Evolutionary conservation across 2,797 vertebrate genomes (phyloP).

Genomic region (Linurgus olivaceus): DNA sequence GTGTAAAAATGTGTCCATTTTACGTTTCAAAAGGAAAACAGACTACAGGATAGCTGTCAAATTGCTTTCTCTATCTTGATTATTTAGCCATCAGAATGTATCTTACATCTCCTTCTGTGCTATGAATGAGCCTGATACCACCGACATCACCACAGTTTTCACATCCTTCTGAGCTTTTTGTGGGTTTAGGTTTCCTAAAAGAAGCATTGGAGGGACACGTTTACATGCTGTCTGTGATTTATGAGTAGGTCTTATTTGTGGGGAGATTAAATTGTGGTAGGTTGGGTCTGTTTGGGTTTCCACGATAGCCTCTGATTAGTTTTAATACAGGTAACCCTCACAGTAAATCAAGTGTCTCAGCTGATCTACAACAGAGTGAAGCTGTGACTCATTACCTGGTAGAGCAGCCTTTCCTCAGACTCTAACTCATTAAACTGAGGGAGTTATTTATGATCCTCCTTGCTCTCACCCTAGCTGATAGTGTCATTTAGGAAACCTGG

Average conservation of each 20-base stretch:
- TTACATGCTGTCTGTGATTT: conserved; percentile 23
- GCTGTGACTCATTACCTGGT: conserved; percentile 40
- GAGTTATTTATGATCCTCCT: conserved; percentile 6
- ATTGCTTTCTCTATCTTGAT: not conserved
- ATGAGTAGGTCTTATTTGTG: conserved; percentile 22
- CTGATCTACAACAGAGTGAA: not conserved
- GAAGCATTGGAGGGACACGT: not conserved
- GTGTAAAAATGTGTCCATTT: not conserved
- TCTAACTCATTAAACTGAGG: conserved; percentile 1
- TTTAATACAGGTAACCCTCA: conserved; percentile 8
- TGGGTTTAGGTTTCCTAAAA: not conserved
- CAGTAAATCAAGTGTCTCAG: conserved; percentile 33
- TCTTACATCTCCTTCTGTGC: not conserved
- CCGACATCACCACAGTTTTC: not conserved
- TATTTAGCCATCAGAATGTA: conserved; percentile 9
- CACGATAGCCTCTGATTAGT: not conserved
- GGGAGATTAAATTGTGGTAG: conserved; percentile 30
- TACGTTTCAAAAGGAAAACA: not conserved
- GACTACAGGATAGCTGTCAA: not conserved
- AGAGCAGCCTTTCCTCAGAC: not conserved
- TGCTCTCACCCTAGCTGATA: not conserved
- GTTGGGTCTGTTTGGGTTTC: conserved; percentile 32
- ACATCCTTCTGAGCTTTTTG: conserved; percentile 7
- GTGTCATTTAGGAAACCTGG: not conserved
- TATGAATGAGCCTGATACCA: not conserved